phyloP scores from a whole-genome alignment of 1,140 invertebrate species.

The Pectinophora gossypiella region DNA sequence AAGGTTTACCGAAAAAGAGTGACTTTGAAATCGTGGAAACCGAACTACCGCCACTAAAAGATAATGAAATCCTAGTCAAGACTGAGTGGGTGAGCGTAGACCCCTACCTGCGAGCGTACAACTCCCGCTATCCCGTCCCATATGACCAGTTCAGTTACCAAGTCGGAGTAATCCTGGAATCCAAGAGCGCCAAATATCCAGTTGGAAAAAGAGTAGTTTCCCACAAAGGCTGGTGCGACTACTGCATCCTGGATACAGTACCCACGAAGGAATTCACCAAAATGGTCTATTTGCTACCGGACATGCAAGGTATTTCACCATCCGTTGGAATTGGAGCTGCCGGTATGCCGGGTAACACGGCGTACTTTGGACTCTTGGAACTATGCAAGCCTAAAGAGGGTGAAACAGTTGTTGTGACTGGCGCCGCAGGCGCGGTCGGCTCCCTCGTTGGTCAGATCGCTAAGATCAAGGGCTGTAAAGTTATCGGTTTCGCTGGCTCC shows the following conservation, averaged over 20 bases:
- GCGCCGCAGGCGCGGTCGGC: constrained; percentile 82
- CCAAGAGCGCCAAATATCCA: constrained; percentile 63
- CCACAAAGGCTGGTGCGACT: constrained; percentile 77
- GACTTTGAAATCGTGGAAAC: constrained; percentile 64
- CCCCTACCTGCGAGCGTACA: constrained; percentile 67
- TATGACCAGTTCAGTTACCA: constrained; percentile 64
- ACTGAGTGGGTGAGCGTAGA: constrained; percentile 74
- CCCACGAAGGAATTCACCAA: background rate
- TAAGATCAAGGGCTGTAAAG: constrained; percentile 81
- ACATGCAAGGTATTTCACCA: constrained; percentile 38
- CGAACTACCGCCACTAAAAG: constrained; percentile 52
- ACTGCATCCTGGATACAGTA: constrained; percentile 46
- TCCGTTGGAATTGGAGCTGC: constrained; percentile 44
- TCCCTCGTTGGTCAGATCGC: constrained; percentile 85
- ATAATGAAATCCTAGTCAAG: constrained; percentile 67
- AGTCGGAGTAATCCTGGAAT: constrained; percentile 48
- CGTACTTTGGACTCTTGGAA: constrained; percentile 84
- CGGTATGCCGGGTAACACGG: constrained; percentile 76
- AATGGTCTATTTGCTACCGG: constrained; percentile 39
- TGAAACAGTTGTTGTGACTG: constrained; percentile 81
- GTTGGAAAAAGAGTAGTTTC: constrained; percentile 75
- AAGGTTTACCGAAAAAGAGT: constrained; percentile 53
- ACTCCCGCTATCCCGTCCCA: constrained; percentile 21
- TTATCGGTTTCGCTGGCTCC: constrained; percentile 83
- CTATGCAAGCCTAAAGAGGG: constrained; percentile 82